These are phyloP conservation scores for Anhinga rufa DNA, from an alignment of 2,113 vertebrate genomes.

Conservation along the genomic window DNA sequence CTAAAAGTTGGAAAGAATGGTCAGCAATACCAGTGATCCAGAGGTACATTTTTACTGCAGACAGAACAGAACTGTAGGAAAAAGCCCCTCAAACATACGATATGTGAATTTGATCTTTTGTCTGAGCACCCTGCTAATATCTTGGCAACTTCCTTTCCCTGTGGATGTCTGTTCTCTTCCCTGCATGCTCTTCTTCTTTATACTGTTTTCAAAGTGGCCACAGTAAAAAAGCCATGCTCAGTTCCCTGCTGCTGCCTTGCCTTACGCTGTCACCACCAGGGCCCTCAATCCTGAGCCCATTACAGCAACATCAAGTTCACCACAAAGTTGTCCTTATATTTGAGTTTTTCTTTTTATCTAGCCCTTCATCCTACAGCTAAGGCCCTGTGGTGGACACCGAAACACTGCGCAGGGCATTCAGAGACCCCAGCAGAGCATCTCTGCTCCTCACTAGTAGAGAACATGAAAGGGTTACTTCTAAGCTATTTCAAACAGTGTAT, in stretches of 20 bases:
- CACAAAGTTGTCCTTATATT: background rate
- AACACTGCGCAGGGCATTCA: rapidly evolving
- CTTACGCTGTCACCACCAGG: background rate
- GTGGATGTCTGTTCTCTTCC: background rate
- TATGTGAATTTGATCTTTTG: background rate
- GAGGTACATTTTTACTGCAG: background rate
- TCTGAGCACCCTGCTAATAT: background rate
- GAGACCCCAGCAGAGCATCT: background rate
- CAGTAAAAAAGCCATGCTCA: background rate
- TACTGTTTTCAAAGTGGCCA: background rate
- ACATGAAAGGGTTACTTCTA: background rate
- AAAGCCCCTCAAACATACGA: background rate
- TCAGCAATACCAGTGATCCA: background rate
- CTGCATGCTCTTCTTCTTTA: background rate
- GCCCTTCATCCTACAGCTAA: background rate
- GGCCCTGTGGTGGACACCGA: rapidly evolving
- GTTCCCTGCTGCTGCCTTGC: background rate
- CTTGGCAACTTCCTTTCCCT: background rate
- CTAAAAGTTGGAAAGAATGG: background rate
- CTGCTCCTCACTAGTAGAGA: background rate
- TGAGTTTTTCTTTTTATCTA: background rate
- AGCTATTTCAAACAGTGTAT: background rate
- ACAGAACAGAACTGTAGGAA: background rate
- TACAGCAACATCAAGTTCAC: background rate
- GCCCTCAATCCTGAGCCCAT: background rate